Evolutionary conservation across 2,888 invertebrate genomes (phyloP).

Genomic region (Phyllotreta striolata): DNA sequence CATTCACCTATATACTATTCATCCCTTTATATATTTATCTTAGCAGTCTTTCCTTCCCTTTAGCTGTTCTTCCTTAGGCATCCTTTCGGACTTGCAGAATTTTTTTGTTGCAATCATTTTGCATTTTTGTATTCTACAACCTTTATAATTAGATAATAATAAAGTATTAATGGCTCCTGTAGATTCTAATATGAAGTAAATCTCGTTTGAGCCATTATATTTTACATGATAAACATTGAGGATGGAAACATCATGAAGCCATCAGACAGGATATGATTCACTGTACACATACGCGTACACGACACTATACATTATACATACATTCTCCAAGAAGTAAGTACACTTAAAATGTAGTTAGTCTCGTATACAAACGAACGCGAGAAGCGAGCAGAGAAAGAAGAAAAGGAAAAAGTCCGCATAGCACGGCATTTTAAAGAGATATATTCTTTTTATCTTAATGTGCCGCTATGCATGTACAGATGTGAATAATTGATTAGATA

Average conservation of each 20-base stretch:
- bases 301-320: slow-evolving; percentile 16
- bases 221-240: slow-evolving; percentile 8
- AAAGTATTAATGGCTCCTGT: neutral
- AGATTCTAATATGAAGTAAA: neutral
- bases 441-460: slow-evolving; percentile 23
- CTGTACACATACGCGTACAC: slow-evolving; percentile 10
- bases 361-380: slow-evolving; percentile 15
- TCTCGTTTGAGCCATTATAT: neutral
- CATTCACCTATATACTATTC: no score
- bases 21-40: no score
- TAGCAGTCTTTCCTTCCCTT: no score
- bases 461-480: slow-evolving; percentile 14
- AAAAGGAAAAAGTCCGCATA: slow-evolving; percentile 18
- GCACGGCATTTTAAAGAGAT: slow-evolving; percentile 19
- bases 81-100: no score
- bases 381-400: slow-evolving; percentile 3
- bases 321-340: slow-evolving; percentile 9
- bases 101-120: no score
- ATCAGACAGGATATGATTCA: slow-evolving; percentile 21
- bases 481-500: slow-evolving; percentile 22
- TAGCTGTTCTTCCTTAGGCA: no score
- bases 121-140: no score
- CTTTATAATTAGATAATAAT: neutral
- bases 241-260: slow-evolving; percentile 17
- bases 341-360: slow-evolving; percentile 20